A percentile compares a stretch with the other conserved stretches of the same genome.
Conservation (phyloP, 2,113 vertebrate species). For the Glaucidium brasilianum region DNA sequence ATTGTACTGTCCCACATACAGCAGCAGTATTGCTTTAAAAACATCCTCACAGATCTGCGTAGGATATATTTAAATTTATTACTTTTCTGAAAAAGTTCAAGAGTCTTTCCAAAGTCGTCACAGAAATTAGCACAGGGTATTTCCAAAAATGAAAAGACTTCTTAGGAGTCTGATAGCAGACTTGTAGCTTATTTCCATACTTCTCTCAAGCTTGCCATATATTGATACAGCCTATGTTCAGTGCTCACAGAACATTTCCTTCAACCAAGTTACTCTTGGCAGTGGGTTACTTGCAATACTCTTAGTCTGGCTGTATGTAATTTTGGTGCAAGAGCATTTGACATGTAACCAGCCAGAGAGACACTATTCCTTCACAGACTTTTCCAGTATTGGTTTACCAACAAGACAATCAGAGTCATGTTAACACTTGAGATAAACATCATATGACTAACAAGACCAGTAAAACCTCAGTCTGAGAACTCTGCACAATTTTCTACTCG, state of each 20-base stretch:
- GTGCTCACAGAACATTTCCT: background rate
- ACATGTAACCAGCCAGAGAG: background rate
- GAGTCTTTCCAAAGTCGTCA: background rate
- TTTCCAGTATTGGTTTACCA: background rate
- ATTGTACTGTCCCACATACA: fast-evolving
- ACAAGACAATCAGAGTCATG: background rate
- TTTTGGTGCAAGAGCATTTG: background rate
- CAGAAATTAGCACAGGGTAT: background rate
- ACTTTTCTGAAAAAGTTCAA: background rate
- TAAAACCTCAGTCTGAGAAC: background rate
- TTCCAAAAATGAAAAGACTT: background rate
- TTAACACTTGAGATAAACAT: background rate
- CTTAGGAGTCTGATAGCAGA: background rate
- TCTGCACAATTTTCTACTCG: background rate
- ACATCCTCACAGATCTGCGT: background rate
- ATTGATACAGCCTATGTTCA: background rate
- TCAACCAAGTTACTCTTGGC: background rate
- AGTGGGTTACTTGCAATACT: background rate
- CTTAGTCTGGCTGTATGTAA: background rate
- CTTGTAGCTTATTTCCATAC: background rate
- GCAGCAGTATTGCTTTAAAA: background rate
- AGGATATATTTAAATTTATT: background rate
- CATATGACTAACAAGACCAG: background rate
- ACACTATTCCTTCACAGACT: background rate
- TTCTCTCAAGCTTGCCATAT: background rate